Evolutionary conservation across 1,140 invertebrate genomes (phyloP).

Genomic region (Zophobas morio): DNA sequence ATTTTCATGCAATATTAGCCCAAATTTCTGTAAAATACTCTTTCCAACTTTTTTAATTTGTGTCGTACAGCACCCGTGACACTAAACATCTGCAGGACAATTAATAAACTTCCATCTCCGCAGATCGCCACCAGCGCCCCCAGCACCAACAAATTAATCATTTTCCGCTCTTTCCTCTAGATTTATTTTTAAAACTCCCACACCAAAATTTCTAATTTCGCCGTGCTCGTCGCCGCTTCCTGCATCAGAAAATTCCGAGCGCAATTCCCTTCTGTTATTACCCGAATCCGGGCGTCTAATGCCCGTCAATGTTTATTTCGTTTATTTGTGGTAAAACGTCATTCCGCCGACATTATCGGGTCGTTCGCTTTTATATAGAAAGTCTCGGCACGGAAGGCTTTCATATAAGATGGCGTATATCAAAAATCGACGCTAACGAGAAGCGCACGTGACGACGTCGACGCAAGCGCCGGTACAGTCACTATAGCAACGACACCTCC

Average conservation of each 20-base stretch:
- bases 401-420: constrained; percentile 64
- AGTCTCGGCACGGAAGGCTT: constrained; percentile 50
- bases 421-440: constrained; percentile 65
- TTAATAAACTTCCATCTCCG: too few relatives aligned
- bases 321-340: constrained; percentile 37
- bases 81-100: too few relatives aligned
- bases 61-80: too few relatives aligned
- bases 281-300: constrained; percentile 18
- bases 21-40: too few relatives aligned
- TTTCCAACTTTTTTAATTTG: too few relatives aligned
- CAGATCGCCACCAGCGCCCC: too few relatives aligned
- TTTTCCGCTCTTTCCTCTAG: too few relatives aligned
- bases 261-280: constrained; percentile 13
- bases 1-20: too few relatives aligned
- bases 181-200: too few relatives aligned
- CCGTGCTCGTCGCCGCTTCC: too few relatives aligned
- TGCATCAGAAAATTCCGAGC: neutral
- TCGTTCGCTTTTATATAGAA: constrained; percentile 37
- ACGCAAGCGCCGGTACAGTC: constrained; percentile 61
- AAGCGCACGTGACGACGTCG: constrained; percentile 59
- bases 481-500: constrained; percentile 61
- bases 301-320: constrained; percentile 29
- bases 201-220: too few relatives aligned
- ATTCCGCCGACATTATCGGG: constrained; percentile 37
- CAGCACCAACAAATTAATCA: too few relatives aligned